Base-by-base conservation (phyloP, 1,140 invertebrate genomes). In the Holcopasites calliopsidis region DNA sequence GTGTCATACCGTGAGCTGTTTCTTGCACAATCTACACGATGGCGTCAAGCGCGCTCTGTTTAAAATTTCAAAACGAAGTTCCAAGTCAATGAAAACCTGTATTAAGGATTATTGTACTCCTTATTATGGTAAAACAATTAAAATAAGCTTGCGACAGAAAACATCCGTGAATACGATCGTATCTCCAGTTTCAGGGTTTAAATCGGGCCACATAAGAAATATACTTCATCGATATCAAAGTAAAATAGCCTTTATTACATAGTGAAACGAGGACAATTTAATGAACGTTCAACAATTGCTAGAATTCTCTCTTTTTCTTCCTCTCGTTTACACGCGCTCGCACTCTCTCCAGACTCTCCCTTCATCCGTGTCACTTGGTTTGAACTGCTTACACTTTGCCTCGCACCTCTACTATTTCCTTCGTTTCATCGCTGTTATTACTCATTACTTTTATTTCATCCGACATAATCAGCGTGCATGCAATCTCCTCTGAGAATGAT, bases 231-330 rank as follows among this genome's bases (percentile, higher is more conserved):
- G 35, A 49, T 42, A 8, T 83, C 76, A 84, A 86, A 86, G 84
- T 85, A 86, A 85, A 79, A 83, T 87, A 85, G 83, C 84, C 68
- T 85, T 85, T 85, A 85, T 85, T 85, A 85, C 84, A 85, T 85
- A 68, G 74, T 85, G 80, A 85, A 85, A 85, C 83, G 83, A 85
- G 80, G 83, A 85, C 82, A 84, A 84, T 84, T 84, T 84, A 84
- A 84, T 80, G 82, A 84, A 84, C 79, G 82, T 80, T 85, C 83
- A 85, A 85, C 84, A 85, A 85, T 85, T 83, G 77, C 82, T 83
- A 83, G 70, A 83, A 73, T 82, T 83, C 66, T 82, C 69, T 82
- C 62, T 69, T 44, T 77, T 57, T 69, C 38, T 42, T 54, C 26
- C 77, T 50, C 21, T 33, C 26, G 35, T 54, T 69, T 47, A 28